Percentiles rank a stretch among this genome's conserved stretches.
Evolutionary conservation across 1,140 invertebrate species (phyloP).

Genomic region (Vollenhovia emeryi): DNA sequence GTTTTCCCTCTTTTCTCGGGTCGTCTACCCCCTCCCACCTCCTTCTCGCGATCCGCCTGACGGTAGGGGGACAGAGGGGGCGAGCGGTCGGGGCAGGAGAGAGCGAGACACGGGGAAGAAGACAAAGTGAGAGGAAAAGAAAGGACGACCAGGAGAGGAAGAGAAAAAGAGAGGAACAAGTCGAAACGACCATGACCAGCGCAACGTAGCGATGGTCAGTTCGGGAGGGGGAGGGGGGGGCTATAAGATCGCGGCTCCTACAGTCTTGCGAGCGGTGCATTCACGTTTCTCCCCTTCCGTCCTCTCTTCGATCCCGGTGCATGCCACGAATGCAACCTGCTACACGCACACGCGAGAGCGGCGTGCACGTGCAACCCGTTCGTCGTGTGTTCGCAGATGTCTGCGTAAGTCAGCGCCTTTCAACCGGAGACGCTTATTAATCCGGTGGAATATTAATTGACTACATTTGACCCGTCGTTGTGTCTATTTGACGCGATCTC

Average conservation of each 20-base stretch:
- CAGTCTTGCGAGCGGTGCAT: conserved; percentile 50
- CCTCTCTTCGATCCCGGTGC: background rate
- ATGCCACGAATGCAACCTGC: conserved; percentile 28
- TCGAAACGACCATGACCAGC: conserved; percentile 81
- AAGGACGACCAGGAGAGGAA: conserved; percentile 56
- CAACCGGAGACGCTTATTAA: conserved; percentile 34
- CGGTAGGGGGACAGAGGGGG: conserved; percentile 39
- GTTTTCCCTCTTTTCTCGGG: conserved; percentile 76
- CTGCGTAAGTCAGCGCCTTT: conserved; percentile 21
- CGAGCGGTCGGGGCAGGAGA: conserved; percentile 41
- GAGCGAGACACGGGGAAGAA: conserved; percentile 54
- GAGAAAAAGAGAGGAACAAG: conserved; percentile 64
- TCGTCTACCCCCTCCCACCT: conserved; percentile 69
- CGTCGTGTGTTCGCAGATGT: background rate
- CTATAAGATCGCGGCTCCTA: conserved; percentile 53
- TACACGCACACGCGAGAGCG: conserved; percentile 16
- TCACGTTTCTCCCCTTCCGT: conserved; percentile 49
- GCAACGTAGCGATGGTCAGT: conserved; percentile 82
- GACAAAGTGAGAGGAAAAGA: conserved; percentile 63
- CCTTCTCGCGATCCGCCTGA: conserved; percentile 49
- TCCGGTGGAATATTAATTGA: conserved; percentile 38
- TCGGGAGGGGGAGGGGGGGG: conserved; percentile 63
- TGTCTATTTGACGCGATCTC: conserved; percentile 29
- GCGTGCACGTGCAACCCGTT: background rate
- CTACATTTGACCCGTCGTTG: conserved; percentile 18